Evolutionary conservation across 2,113 vertebrate species (phyloP), one percentile per base, ranked within the genome.

Genomic region (Tinamus guttatus): DNA sequence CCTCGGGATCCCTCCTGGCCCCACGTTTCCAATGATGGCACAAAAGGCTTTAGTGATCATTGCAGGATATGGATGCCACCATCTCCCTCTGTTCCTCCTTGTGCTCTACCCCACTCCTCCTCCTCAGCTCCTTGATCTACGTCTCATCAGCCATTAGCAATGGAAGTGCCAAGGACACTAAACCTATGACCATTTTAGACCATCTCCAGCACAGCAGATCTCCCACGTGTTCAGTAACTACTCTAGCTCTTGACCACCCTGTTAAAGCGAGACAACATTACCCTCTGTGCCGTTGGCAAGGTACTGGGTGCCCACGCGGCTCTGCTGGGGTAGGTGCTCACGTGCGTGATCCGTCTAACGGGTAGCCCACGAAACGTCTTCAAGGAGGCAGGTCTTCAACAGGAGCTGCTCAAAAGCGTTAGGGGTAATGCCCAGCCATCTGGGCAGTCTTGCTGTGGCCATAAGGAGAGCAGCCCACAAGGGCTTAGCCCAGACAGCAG

Each of bases 41-140:
- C 80, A 70, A 96, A 96, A 85, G 56, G 83, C 51, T 91, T 75
- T 81, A 95, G 90, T 6, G 11, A 81, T 65, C 85, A 74, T 77
- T 73, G 75, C 88, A 83, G 49, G 21, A 49, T 21, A 49, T 49
- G 49, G 21, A 4, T 36, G 59, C 21, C 30, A 9, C 27, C 28
- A 14, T 75, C 40, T 45, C 34, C 32, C 11, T 80, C 43, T 25
- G 4, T 34, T 75, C 38, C 56, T 81, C n/a, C n/a, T n/a, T 47
- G 60, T 68, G 47, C 32, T 63, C 45, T 32, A 24, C 8, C 13
- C 10, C n/a, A 0, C 22, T n/a, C 19, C 34, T 12, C 38, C 85
- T 68, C 28, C 49, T 65, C 79, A n/a, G 4, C 11, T 74, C 40
- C 40, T 58, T 32, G 7, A 7, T 36, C 40, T 76, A 2, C 2